Evolutionary conservation across 2,797 vertebrate genomes (phyloP).

Genomic region (Trachurus trachurus): DNA sequence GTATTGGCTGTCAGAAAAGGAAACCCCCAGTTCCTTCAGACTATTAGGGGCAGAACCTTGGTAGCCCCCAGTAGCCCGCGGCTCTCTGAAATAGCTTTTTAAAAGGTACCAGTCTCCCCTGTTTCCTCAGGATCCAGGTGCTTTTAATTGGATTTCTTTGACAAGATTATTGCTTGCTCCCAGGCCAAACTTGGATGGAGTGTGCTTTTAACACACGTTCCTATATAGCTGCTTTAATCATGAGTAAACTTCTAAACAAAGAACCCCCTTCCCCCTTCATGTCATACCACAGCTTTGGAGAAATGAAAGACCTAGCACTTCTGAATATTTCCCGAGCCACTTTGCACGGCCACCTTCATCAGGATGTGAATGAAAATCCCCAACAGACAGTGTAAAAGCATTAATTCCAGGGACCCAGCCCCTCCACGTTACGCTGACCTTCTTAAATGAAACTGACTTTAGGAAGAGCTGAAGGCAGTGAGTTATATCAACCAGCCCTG

Average conservation of each 20-base stretch:
- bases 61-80: slow-evolving; percentile 38
- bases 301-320: not conserved
- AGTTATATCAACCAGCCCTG: slow-evolving; percentile 40
- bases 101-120: slow-evolving; percentile 55
- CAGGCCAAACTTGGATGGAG: slow-evolving; percentile 41
- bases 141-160: slow-evolving; percentile 77
- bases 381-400: slow-evolving; percentile 34
- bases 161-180: slow-evolving; percentile 63
- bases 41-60: slow-evolving; percentile 38
- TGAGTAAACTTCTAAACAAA: slow-evolving; percentile 50
- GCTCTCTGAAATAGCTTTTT: slow-evolving; percentile 67
- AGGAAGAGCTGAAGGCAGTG: slow-evolving; percentile 40
- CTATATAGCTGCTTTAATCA: slow-evolving; percentile 38
- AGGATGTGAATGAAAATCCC: slow-evolving; percentile 42
- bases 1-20: slow-evolving; percentile 20
- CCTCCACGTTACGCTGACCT: slow-evolving; percentile 57
- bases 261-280: slow-evolving; percentile 12
- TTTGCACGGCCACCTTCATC: slow-evolving; percentile 18
- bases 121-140: slow-evolving; percentile 68
- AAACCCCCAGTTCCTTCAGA: slow-evolving; percentile 39
- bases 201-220: slow-evolving; percentile 37
- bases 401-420: slow-evolving; percentile 41
- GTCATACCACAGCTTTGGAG: slow-evolving; percentile 15
- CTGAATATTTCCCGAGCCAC: slow-evolving; percentile 16
- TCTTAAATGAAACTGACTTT: slow-evolving; percentile 61